These are phyloP conservation scores for Rambutsinella grinnellia DNA, from an alignment of 2,888 invertebrate species.

Conservation along the genomic window DNA sequence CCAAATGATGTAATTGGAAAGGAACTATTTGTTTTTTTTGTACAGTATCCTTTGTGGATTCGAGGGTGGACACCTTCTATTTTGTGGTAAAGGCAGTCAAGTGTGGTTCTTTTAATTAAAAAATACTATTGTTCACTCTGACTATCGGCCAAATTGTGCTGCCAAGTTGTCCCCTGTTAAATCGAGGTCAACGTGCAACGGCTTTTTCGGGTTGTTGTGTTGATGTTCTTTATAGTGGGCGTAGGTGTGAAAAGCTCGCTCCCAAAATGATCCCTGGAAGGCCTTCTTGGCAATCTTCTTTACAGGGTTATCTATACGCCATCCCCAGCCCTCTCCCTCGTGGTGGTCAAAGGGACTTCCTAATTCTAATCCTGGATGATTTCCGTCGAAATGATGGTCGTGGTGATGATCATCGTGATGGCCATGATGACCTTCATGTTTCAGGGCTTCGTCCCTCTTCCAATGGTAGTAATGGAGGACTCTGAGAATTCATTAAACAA, in stretches of 20 bases:
- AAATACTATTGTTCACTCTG: too few relatives aligned
- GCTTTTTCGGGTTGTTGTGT: conserved; percentile 33
- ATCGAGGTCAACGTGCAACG: conserved; percentile 24
- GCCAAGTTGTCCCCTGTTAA: conserved; percentile 4
- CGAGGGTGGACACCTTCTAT: too few relatives aligned
- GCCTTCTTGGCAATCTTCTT: conserved; percentile 36
- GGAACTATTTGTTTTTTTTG: too few relatives aligned
- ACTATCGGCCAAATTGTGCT: not conserved
- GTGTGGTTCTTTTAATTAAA: too few relatives aligned
- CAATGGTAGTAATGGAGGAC: conserved; percentile 51
- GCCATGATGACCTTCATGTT: conserved; percentile 23
- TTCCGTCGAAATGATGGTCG: not conserved
- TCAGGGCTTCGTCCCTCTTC: conserved; percentile 28
- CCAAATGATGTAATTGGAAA: too few relatives aligned
- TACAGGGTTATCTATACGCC: not conserved
- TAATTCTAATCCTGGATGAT: conserved; percentile 9
- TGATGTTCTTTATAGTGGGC: conserved; percentile 47
- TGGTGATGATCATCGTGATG: conserved; percentile 20
- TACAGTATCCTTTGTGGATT: too few relatives aligned
- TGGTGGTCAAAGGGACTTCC: not conserved
- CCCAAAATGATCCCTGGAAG: conserved; percentile 57
- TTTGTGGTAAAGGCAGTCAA: too few relatives aligned
- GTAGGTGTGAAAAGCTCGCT: conserved; percentile 54
- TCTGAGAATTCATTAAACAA: too few relatives aligned
- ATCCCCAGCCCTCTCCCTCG: conserved; percentile 9